phyloP scores from a whole-genome alignment of 2,888 invertebrate species.

The Cryptus armator region DNA sequence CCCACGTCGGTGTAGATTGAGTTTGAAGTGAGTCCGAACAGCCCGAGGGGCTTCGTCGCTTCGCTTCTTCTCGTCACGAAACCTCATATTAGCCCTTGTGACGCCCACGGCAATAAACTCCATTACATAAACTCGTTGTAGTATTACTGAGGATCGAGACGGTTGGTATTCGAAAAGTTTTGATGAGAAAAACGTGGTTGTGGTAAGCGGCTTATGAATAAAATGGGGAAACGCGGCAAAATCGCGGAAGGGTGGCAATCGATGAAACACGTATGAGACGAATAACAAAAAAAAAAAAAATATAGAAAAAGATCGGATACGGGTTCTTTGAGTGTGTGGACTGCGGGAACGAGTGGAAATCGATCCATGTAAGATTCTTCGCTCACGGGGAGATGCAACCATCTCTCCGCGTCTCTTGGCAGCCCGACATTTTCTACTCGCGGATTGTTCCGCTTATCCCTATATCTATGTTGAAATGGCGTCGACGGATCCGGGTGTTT shows the following conservation, averaged over 20 bases:
- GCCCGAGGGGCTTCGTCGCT: constrained; percentile 34
- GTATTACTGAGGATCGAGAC: constrained; percentile 34
- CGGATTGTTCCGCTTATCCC: background rate
- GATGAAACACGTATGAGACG: background rate
- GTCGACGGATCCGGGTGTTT: constrained; percentile 17
- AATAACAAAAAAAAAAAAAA: constrained; percentile 10
- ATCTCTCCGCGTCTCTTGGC: background rate
- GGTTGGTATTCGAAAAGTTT: constrained; percentile 26
- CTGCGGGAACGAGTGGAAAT: constrained; percentile 5
- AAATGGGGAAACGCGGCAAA: constrained; percentile 7
- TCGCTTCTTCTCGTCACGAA: constrained; percentile 13
- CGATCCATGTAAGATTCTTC: constrained; percentile 31
- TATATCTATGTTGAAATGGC: background rate
- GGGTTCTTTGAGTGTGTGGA: background rate
- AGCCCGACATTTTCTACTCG: constrained; percentile 12
- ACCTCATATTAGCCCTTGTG: constrained; percentile 56
- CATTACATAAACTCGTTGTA: constrained; percentile 36
- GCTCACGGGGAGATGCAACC: background rate
- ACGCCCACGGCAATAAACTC: constrained; percentile 28
- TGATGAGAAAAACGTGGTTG: constrained; percentile 7
- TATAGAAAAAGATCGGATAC: background rate
- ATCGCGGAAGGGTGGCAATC: background rate
- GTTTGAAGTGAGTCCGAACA: constrained; percentile 32
- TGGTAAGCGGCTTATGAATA: constrained; percentile 39
- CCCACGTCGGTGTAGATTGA: constrained; percentile 47